Evolutionary conservation across 2,888 invertebrate species (phyloP).

Genomic region (Lasius fuliginosus): DNA sequence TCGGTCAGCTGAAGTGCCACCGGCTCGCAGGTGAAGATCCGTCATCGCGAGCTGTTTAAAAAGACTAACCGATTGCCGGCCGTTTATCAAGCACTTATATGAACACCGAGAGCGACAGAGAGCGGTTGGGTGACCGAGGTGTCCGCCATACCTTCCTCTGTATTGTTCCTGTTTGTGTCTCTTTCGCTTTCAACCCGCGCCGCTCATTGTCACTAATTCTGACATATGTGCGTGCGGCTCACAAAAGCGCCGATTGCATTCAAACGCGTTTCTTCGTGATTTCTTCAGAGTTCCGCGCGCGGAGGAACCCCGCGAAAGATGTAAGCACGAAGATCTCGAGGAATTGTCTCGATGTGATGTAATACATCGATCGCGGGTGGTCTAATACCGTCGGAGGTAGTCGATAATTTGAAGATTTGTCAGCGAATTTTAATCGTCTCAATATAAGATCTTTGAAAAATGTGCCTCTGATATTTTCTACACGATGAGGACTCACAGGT

Average conservation of each 20-base stretch:
- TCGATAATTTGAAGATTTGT: not conserved
- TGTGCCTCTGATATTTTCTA: not conserved
- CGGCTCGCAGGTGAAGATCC: constrained; percentile 71
- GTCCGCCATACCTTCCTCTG: constrained; percentile 40
- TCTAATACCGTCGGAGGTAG: not conserved
- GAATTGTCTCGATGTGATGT: constrained; percentile 7
- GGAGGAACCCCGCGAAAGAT: constrained; percentile 23
- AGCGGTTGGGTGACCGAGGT: constrained; percentile 45
- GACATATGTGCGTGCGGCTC: constrained; percentile 75
- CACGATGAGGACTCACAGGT: not conserved
- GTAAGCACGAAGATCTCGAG: constrained; percentile 1
- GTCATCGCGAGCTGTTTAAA: constrained; percentile 73
- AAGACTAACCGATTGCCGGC: constrained; percentile 81
- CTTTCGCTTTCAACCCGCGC: constrained; percentile 63
- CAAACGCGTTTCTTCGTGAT: constrained; percentile 43
- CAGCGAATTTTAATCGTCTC: not conserved
- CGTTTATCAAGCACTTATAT: constrained; percentile 79
- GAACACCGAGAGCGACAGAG: constrained; percentile 57
- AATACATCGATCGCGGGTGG: constrained; percentile 36
- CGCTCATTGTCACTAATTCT: constrained; percentile 76
- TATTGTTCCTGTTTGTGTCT: constrained; percentile 40
- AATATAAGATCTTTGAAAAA: not conserved
- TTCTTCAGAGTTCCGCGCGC: not conserved
- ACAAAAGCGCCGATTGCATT: constrained; percentile 77
- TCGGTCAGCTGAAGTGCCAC: constrained; percentile 70